Evolutionary conservation across 2,113 vertebrate species (phyloP).

Genomic region (Aptenodytes patagonicus): DNA sequence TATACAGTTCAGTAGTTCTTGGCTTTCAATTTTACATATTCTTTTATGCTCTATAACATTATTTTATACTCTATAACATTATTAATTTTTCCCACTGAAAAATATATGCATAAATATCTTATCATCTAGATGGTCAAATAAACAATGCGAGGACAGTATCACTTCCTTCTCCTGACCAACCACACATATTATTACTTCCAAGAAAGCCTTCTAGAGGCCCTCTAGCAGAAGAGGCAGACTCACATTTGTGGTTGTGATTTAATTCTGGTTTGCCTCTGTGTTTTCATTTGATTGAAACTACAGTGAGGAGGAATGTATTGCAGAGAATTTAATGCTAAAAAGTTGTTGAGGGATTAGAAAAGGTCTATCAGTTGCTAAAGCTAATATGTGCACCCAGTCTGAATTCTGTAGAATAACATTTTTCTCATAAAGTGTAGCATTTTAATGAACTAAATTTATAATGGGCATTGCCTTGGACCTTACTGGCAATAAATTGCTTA

Average conservation of each 20-base stretch:
- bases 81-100: background rate
- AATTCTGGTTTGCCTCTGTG: background rate
- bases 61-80: background rate
- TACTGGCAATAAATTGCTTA: background rate
- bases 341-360: background rate
- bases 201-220: background rate
- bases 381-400: background rate
- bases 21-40: background rate
- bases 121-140: background rate
- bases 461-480: background rate
- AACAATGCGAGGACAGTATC: background rate
- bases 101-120: background rate
- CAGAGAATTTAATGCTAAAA: background rate
- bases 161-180: background rate
- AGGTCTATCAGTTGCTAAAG: background rate
- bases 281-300: background rate
- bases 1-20: background rate
- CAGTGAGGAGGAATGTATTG: background rate
- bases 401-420: conserved; percentile 1
- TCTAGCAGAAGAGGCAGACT: background rate
- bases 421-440: conserved; percentile 2
- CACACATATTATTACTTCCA: background rate
- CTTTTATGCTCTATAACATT: background rate
- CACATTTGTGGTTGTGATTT: background rate
- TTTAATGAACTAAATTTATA: conserved; percentile 42